Conservation (phyloP, 1,140 invertebrate genomes). For the Microplitis mediator region DNA sequence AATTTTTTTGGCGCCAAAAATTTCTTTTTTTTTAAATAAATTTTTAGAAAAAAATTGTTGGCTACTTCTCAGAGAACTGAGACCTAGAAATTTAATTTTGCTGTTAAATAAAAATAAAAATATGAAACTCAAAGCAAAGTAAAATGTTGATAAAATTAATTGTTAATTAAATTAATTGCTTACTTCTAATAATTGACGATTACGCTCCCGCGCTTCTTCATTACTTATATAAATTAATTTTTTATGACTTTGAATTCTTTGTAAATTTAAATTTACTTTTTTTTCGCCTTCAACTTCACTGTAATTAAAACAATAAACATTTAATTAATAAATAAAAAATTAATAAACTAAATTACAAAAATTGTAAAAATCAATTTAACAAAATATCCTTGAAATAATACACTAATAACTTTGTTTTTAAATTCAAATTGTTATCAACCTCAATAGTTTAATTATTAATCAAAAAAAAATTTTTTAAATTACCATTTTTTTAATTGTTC, state of each 20-base stretch:
- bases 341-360: constrained; percentile 4
- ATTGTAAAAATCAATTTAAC: no score
- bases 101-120: not conserved
- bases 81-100: no score
- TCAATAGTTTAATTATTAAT: not conserved
- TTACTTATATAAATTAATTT: constrained; percentile 29
- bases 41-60: no score
- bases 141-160: not conserved
- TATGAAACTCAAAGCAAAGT: not conserved
- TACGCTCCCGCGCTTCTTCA: constrained; percentile 43
- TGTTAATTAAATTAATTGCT: not conserved
- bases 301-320: constrained; percentile 28
- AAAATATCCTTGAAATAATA: no score
- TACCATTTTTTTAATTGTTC: constrained; percentile 45
- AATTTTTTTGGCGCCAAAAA: no score
- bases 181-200: constrained; percentile 54
- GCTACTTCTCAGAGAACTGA: no score
- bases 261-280: constrained; percentile 28
- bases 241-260: constrained; percentile 13
- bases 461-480: no score
- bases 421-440: no score
- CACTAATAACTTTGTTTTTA: no score
- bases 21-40: no score
- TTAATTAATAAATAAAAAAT: constrained; percentile 8
- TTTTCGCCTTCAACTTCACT: constrained; percentile 37